Conservation (phyloP, 2,797 vertebrate genomes). For the Pogonophryne albipinna region DNA sequence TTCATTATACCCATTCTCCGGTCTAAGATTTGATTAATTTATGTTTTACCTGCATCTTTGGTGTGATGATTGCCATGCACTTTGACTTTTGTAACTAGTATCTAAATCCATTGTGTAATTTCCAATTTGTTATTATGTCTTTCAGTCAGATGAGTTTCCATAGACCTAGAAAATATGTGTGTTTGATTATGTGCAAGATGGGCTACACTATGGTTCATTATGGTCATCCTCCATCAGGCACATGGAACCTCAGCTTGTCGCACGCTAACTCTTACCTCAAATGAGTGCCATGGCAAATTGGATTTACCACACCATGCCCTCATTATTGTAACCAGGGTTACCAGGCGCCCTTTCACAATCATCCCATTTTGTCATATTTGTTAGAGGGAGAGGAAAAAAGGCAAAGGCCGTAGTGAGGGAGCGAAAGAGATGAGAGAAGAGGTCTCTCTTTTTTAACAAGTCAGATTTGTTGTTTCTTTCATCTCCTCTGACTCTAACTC, state of each 20-base stretch:
- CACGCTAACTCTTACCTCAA: conserved; percentile 39
- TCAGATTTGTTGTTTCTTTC: background rate
- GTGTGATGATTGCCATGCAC: background rate
- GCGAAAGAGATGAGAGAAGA: conserved; percentile 18
- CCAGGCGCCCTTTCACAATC: conserved; percentile 73
- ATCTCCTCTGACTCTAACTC: conserved; percentile 1
- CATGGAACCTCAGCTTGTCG: background rate
- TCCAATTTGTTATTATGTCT: conserved; percentile 10
- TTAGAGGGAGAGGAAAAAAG: conserved; percentile 38
- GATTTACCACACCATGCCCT: conserved; percentile 78
- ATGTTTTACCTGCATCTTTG: background rate
- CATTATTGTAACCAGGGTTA: conserved; percentile 82
- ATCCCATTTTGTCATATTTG: conserved; percentile 70
- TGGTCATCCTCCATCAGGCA: conserved; percentile 1
- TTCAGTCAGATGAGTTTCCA: background rate
- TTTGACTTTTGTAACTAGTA: background rate
- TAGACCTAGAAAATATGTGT: background rate
- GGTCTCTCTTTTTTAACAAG: background rate
- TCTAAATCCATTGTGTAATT: background rate
- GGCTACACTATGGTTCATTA: background rate
- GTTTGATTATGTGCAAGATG: background rate
- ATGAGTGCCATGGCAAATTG: conserved; percentile 70
- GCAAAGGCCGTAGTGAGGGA: conserved; percentile 36
- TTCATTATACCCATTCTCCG: background rate
- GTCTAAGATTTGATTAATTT: conserved; percentile 1